Evolutionary conservation across 2,113 vertebrate species (phyloP), one percentile per base, ranked within the genome.

Genomic region (Anthoscopus minutus): DNA sequence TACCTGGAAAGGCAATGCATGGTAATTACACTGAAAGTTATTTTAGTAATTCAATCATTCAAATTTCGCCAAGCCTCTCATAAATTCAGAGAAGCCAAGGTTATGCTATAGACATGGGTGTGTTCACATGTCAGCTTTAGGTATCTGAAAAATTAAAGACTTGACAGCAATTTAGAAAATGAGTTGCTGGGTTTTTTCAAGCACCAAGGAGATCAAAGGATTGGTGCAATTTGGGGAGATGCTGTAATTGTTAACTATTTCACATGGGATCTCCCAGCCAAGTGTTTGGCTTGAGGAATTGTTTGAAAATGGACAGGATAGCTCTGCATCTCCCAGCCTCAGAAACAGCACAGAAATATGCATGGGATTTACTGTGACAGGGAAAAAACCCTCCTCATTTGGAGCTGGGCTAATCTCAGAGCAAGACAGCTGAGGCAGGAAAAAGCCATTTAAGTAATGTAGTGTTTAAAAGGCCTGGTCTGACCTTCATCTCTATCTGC

Each of bases 401-500:
- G 69, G 90, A 95, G 56, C 1, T 74, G 86, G n/a, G 82, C 90
- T 96, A 96, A 96, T 96, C 94, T 97, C 88, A 92, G 82, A 94
- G 82, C 82, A 81, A 78, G 95, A 94, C 96, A 97, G 94, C 95
- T 96, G 93, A 92, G 92, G 90, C 90, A 96, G 96, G 77, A 97
- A 94, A n/a, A 94, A 97, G 92, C 94, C 95, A 94, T 96, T 96
- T 93, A 95, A 96, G 93, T 90, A 94, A 96, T 78, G 88, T 56
- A 57, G 86, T 61, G 86, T 92, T 96, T 95, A 86, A 96, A 96
- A 95, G 88, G 90, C 88, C 95, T 57, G 64, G 45, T 44, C 92
- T 94, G 96, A 94, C 96, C 96, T 95, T 96, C 93, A 84, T 96
- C 94, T 95, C 92, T 96, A 71, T 95, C 93, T 93, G 85, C 90